Base-by-base conservation (phyloP, 2,888 invertebrate genomes). In the Stenchaetothrips biformis region DNA sequence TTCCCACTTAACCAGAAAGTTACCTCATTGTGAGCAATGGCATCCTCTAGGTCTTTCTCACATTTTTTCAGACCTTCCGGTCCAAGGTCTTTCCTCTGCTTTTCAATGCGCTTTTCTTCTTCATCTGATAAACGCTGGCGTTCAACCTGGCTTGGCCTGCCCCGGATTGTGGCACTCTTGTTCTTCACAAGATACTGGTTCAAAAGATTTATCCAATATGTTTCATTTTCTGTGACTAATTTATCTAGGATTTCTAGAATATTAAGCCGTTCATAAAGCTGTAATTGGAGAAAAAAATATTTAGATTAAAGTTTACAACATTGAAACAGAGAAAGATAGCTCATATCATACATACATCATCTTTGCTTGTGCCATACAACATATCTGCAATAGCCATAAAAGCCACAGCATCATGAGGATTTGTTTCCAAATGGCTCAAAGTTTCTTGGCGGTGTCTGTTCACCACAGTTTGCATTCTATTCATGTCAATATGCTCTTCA, bases 381-480 rank as follows among this genome's bases (percentile, higher is more conserved):
- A 94, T 92, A 85, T 97, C 95, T 0, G 93, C 94, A 83, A 96
- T 94, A 80, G 94, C 89, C 84, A 92, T 90, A 85, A 92, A 92
- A 0, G 95, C 93, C 79, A 96, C 88, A 0, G 92, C 89, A 83
- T 93, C 92, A 85, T 95, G 94, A 0, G 96, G 95, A 83, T 89
- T 90, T 18, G 90, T 91, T 86, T 95, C 97, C 79, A 96, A 89
- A 85, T 90, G 90, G 81, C 92, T 92, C 62, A 93, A 87, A 81
- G 90, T 89, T 85, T 93, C 93, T 16, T 93, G 86, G 81, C 92
- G 90, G 84, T 92, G 92, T 81, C 93, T 91, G 83, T 91, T 91
- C 74, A 96, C 89, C 11, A 97, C 90, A 77, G 92, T 91, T 25
- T 87, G 87, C 89, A 97, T 90, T 48, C 95, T 88, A 47, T 91